Conservation (phyloP, 2,888 invertebrate genomes). For the Ichneumoninae sp. region DNA sequence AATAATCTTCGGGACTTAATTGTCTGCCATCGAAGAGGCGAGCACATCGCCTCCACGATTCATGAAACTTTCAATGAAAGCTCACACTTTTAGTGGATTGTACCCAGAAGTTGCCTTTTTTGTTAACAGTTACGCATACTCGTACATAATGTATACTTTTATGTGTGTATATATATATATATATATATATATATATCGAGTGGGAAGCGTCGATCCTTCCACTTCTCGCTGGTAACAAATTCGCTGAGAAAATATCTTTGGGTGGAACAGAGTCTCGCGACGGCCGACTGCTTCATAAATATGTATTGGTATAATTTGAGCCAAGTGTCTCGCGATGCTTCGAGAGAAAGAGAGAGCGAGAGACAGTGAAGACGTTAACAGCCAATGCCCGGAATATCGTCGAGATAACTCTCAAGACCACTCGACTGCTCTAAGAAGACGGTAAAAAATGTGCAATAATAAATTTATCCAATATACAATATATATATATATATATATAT, state of each 20-base stretch:
- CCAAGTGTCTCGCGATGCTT: slow-evolving; percentile 36
- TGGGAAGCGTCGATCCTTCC: slow-evolving; percentile 15
- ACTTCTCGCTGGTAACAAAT: slow-evolving; percentile 27
- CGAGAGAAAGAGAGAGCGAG: background rate
- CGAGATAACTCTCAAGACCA: background rate
- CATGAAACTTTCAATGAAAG: slow-evolving; percentile 1
- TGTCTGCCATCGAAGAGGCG: slow-evolving; percentile 4
- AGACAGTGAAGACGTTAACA: background rate
- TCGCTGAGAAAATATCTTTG: slow-evolving; percentile 20
- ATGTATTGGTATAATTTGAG: slow-evolving; percentile 61
- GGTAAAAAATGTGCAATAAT: too few relatives aligned
- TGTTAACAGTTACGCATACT: background rate
- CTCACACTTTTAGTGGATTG: background rate
- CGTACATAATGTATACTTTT: background rate
- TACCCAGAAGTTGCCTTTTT: background rate
- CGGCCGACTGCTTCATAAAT: slow-evolving; percentile 53
- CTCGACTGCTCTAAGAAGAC: background rate
- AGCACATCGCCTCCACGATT: background rate
- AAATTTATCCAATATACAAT: too few relatives aligned
- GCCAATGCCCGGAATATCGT: background rate
- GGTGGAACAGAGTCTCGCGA: slow-evolving; percentile 2
- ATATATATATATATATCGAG: slow-evolving; percentile 16
- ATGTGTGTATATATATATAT: background rate
- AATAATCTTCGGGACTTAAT: slow-evolving; percentile 43
- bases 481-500: too few relatives aligned